Conservation (phyloP, 2,797 vertebrate genomes). For the Ispidina lecontei region DNA sequence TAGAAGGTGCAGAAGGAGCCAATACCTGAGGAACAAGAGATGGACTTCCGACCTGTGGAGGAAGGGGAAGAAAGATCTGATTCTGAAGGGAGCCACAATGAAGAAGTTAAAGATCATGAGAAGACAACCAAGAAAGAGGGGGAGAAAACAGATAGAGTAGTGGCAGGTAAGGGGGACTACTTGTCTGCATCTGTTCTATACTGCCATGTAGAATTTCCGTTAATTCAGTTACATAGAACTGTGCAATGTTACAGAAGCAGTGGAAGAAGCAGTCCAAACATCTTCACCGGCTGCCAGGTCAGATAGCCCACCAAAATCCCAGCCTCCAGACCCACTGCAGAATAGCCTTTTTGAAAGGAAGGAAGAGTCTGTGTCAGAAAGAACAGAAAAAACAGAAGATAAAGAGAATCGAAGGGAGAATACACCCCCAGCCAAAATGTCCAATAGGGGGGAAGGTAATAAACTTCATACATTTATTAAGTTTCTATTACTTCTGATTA, state of each 20-base stretch:
- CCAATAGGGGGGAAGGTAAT: conserved; percentile 78
- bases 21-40: conserved; percentile 96
- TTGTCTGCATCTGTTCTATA: not conserved
- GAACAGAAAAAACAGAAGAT: conserved; percentile 74
- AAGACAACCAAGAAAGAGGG: conserved; percentile 79
- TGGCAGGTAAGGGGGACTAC: conserved; percentile 53
- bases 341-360: conserved; percentile 72
- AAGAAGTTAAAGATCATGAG: conserved; percentile 92
- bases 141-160: conserved; percentile 75
- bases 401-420: conserved; percentile 70
- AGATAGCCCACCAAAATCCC: conserved; percentile 74
- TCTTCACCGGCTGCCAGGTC: conserved; percentile 70
- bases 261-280: conserved; percentile 71
- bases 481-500: not conserved
- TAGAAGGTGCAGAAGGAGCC: conserved; percentile 96
- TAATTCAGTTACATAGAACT: conserved; percentile 17
- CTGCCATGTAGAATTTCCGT: not conserved
- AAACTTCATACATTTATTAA: not conserved
- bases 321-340: conserved; percentile 68
- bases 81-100: conserved; percentile 85
- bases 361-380: conserved; percentile 73
- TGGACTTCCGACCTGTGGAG: conserved; percentile 92
- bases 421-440: conserved; percentile 62
- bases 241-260: conserved; percentile 74
- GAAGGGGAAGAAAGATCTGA: conserved; percentile 85